Evolutionary conservation across 2,797 vertebrate species (phyloP), one percentile per base, ranked within the genome.

Genomic region (Aeoliscus strigatus): DNA sequence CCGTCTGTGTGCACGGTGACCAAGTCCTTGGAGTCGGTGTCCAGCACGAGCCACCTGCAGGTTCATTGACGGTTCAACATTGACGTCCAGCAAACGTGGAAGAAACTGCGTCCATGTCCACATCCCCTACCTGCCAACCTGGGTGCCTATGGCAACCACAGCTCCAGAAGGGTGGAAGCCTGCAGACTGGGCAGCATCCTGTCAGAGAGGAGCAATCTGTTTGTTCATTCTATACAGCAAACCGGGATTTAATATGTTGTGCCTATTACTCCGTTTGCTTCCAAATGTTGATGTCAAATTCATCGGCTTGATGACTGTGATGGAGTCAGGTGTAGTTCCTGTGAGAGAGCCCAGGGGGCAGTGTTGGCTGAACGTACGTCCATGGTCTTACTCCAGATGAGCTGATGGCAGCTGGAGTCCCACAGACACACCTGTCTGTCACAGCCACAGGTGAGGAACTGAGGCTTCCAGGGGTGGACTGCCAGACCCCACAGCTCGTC

Each of bases 401-500:
- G 91, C 66, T 86, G 90, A 80, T 97, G 95, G 38, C 86, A 84
- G 11, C 70, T 82, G 0, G 95, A 91, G 52, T 98, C 91, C 96
- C 96, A 99, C 32, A 98, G 86, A 1, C 88, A 92, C 52, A 97
- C 90, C 14, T 95, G 93, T 51, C 92, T 89, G 86, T 98, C 96
- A 3, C 94, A 90, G 2, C 94, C 94, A 50, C 95, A 95, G 26
- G 93, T 97, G 69, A 99, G 80, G 73, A 98, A 98, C 51, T 94
- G 93, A 52, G 90, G 82, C 65, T 89, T 96, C 15, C 79, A 87
- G 28, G 94, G 92, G 49, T 99, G 94, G 13, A 90, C 75, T 13
- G 94, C 90, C 67, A 99, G 87, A 42, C 96, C 96, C 96, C 96
- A 99, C 7, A 98, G 77, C 73, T 99, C 96, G 61, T 99, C 96